A percentile compares a stretch with the other conserved stretches of the same genome.
Conservation (phyloP, 92 coral and sea anemone genomes). For the Diadumene lineata region DNA sequence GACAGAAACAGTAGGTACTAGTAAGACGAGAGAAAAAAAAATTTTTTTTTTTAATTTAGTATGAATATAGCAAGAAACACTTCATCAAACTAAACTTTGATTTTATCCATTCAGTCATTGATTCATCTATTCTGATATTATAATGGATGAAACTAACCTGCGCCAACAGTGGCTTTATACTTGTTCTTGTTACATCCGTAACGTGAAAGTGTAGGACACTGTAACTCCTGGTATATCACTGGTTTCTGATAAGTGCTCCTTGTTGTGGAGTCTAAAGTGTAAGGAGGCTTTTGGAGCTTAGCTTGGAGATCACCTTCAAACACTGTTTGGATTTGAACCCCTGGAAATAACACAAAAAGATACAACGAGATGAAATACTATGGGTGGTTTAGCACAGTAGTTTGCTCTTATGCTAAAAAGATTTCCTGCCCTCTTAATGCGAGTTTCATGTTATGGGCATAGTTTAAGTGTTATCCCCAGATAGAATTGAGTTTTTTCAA, state of each 20-base stretch:
- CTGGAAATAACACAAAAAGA: too few relatives aligned
- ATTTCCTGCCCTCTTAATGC: too few relatives aligned
- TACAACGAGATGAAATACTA: too few relatives aligned
- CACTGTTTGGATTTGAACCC: conserved; percentile 72
- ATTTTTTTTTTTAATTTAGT: background rate
- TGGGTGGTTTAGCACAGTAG: too few relatives aligned
- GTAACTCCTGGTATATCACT: conserved; percentile 41
- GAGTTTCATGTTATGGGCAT: too few relatives aligned
- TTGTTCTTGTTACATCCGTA: conserved; percentile 83
- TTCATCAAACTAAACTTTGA: too few relatives aligned
- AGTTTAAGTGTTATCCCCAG: too few relatives aligned
- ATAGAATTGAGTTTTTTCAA: too few relatives aligned
- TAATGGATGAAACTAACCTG: too few relatives aligned
- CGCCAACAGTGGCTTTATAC: conserved; percentile 78
- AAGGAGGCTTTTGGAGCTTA: conserved; percentile 65
- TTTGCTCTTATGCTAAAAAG: too few relatives aligned
- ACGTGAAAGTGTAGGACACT: conserved; percentile 58
- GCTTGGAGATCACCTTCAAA: conserved; percentile 68
- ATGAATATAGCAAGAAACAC: too few relatives aligned
- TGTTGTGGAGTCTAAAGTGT: conserved; percentile 80
- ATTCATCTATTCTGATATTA: background rate
- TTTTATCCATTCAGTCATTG: background rate
- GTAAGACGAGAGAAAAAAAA: background rate
- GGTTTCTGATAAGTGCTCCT: conserved; percentile 75
- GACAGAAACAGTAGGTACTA: conserved; percentile 79